phyloP scores from a whole-genome alignment of 2,113 vertebrate species.

The Anolis sagrei region DNA sequence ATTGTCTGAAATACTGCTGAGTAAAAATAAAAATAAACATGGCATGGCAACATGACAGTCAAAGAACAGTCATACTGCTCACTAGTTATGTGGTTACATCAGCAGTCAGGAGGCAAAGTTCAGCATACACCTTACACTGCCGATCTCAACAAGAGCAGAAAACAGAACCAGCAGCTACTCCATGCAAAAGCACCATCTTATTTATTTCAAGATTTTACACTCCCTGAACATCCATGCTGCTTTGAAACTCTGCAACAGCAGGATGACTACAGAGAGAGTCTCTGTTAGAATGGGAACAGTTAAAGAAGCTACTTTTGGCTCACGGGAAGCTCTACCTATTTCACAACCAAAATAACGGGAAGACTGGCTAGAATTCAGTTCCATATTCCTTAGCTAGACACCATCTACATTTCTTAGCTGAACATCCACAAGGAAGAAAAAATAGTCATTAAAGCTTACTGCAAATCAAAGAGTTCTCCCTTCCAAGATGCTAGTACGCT shows the following conservation, averaged over 20 bases:
- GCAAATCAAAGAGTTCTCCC: not conserved
- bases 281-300: not conserved
- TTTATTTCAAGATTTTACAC: not conserved
- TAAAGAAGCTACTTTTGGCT: not conserved
- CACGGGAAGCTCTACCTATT: not conserved
- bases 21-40: no score
- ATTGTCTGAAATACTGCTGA: not conserved
- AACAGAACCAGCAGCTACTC: not conserved
- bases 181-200: not conserved
- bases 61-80: not conserved
- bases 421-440: not conserved
- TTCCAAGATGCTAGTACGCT: not conserved
- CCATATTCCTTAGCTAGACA: not conserved
- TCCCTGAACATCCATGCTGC: no score
- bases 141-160: not conserved
- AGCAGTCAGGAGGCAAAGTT: constrained; percentile 2
- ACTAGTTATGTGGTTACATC: not conserved
- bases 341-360: not conserved
- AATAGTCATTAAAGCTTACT: not conserved
- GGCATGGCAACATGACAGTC: not conserved
- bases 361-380: not conserved
- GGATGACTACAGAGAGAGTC: not conserved
- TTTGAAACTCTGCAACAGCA: no score
- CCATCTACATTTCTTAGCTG: not conserved
- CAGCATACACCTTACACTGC: not conserved